Evolutionary conservation across 2,113 vertebrate genomes (phyloP).

Genomic region (Trematocara zebra): DNA sequence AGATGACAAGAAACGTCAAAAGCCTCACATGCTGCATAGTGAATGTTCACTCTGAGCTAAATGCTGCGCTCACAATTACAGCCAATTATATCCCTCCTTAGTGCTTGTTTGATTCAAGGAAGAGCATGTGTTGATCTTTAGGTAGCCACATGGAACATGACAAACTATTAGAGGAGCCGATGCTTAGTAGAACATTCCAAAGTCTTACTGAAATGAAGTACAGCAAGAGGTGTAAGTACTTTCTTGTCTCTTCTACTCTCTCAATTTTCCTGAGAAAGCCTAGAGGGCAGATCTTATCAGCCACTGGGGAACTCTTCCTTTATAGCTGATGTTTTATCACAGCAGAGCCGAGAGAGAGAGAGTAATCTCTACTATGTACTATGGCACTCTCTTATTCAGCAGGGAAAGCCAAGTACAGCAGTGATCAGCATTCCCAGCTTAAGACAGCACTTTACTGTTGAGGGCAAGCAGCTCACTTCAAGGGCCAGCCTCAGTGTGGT

Average conservation of each 20-base stretch:
- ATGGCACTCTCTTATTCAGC: not conserved
- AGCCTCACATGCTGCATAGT: not conserved
- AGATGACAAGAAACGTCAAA: conserved; percentile 5
- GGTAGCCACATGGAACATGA: conserved; percentile 17
- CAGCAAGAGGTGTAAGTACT: not conserved
- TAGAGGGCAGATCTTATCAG: conserved; percentile 34
- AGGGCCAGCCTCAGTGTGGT: not conserved
- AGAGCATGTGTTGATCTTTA: conserved; percentile 6
- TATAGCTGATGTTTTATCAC: conserved; percentile 35
- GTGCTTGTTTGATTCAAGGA: not conserved
- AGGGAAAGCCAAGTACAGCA: not conserved
- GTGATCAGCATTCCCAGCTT: not conserved
- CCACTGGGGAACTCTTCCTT: not conserved
- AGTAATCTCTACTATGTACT: not conserved
- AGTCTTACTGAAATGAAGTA: not conserved
- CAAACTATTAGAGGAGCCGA: conserved; percentile 17
- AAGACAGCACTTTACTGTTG: not conserved
- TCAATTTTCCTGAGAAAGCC: conserved; percentile 13
- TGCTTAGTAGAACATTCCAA: conserved; percentile 3
- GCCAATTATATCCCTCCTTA: conserved; percentile 27
- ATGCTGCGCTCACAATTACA: not conserved
- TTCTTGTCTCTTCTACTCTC: not conserved
- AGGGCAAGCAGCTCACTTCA: not conserved
- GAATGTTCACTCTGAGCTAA: not conserved
- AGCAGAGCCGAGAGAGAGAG: conserved; percentile 1